phyloP scores from a whole-genome alignment of 2,797 vertebrate species.

The Sebastes hubbsi region DNA sequence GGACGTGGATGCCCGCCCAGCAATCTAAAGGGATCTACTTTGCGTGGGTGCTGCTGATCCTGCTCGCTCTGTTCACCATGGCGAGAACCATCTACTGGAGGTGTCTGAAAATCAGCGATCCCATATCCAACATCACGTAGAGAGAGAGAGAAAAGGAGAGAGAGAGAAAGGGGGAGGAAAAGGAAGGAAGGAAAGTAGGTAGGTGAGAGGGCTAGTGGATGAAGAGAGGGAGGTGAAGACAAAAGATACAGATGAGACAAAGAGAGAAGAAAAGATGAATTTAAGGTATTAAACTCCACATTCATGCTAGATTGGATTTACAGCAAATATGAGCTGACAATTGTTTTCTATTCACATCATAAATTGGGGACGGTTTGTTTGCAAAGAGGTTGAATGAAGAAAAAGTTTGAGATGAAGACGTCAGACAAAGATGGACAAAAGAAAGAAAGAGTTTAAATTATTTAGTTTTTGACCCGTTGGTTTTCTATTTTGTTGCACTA shows the following conservation, averaged over 20 bases:
- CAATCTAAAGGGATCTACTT: constrained; percentile 85
- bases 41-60: constrained; percentile 84
- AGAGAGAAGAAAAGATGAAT: neutral
- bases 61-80: constrained; percentile 83
- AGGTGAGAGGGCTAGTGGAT: neutral
- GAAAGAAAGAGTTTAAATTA: neutral
- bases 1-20: constrained; percentile 83
- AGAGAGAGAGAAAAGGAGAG: neutral
- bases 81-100: constrained; percentile 87
- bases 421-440: neutral
- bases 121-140: constrained; percentile 85
- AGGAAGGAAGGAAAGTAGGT: neutral
- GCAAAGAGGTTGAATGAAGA: neutral
- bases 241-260: neutral
- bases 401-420: neutral
- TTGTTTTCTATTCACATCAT: neutral
- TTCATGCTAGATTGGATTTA: neutral
- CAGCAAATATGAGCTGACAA: neutral
- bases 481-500: neutral
- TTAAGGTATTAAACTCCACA: neutral
- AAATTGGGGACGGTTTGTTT: neutral
- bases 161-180: neutral
- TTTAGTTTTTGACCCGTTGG: neutral
- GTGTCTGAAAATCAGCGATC: constrained; percentile 90
- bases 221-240: neutral